Evolutionary conservation across 2,888 invertebrate species (phyloP).

Genomic region (Sialis fuliginosa): DNA sequence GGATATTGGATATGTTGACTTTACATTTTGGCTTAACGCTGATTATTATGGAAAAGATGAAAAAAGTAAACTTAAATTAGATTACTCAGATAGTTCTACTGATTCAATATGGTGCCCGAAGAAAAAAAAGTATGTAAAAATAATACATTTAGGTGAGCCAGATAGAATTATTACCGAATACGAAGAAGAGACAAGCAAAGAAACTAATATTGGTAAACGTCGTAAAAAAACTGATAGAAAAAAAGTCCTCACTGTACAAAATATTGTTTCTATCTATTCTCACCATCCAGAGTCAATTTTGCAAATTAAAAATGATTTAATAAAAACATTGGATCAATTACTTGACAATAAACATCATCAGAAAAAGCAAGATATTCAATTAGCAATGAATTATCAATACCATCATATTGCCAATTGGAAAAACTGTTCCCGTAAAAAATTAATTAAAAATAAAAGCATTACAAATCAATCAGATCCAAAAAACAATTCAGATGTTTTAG

Average conservation of each 20-base stretch:
- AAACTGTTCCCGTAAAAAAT: background rate
- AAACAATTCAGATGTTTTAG: too few relatives aligned
- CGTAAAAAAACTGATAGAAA: conserved; percentile 6
- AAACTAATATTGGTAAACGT: conserved; percentile 5
- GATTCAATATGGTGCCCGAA: background rate
- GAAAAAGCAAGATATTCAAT: conserved; percentile 5
- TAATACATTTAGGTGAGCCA: background rate
- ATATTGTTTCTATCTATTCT: conserved; percentile 6
- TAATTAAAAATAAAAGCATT: background rate
- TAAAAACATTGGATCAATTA: conserved; percentile 6
- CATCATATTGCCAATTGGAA: background rate
- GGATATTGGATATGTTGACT: conserved; percentile 10
- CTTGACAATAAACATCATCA: conserved; percentile 7
- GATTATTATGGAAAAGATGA: too few relatives aligned
- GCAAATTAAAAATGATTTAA: conserved; percentile 5
- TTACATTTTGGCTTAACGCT: background rate
- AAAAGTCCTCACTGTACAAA: conserved; percentile 7
- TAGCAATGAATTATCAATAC: conserved; percentile 6
- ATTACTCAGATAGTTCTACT: background rate
- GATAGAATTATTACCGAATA: background rate
- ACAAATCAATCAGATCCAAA: too few relatives aligned
- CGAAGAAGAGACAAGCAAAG: conserved; percentile 2
- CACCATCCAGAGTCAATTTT: conserved; percentile 1
- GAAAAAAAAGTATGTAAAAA: background rate
- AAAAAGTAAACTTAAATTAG: background rate